Evolutionary conservation across 2,113 vertebrate species (phyloP), one percentile per base, ranked within the genome.

Genomic region (Oplegnathus fasciatus): DNA sequence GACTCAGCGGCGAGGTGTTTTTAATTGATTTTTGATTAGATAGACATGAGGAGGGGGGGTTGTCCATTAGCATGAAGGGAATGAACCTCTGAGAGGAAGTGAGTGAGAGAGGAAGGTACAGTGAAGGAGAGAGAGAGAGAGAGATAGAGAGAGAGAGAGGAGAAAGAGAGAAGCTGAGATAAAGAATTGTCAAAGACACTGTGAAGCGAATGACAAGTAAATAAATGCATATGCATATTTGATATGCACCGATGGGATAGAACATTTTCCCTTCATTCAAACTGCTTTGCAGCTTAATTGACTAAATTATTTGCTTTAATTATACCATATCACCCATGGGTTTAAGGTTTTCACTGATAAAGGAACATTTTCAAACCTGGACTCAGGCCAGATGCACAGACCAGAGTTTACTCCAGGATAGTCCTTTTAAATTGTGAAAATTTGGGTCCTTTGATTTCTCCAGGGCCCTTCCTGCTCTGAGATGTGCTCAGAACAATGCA

Each of bases 21-120:
- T 96, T 96, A 96, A 96, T 96, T 96, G 96, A 96, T 96, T 96
- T 96, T 96, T 96, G 95, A 96, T 96, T 96, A 95, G 94, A 92
- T 91, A 94, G 94, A 94, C 94, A 92, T 86, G 91, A 62, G 66
- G 78, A 48, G 60, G 85, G 78, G 85, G 88, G 84, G 82, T 80
- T 83, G 91, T 96, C 95, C 95, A 96, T 96, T 96, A 96, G 96
- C 93, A 92, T 94, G 93, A 93, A 83, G 93, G 93, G 94, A 94
- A 92, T 94, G 93, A 94, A 93, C 92, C 89, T 91, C 86, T 84
- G 81, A 93, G 92, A 80, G 91, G 88, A 92, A 90, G 86, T 70
- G 92, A 88, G 81, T 74, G 86, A 94, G 93, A 67, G 80, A 89
- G 89, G 62, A 82, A 67, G 84, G 78, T 82, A 88, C 74, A 86